phyloP scores from a whole-genome alignment of 2,113 vertebrate species.

The Chloroceryle aenea region DNA sequence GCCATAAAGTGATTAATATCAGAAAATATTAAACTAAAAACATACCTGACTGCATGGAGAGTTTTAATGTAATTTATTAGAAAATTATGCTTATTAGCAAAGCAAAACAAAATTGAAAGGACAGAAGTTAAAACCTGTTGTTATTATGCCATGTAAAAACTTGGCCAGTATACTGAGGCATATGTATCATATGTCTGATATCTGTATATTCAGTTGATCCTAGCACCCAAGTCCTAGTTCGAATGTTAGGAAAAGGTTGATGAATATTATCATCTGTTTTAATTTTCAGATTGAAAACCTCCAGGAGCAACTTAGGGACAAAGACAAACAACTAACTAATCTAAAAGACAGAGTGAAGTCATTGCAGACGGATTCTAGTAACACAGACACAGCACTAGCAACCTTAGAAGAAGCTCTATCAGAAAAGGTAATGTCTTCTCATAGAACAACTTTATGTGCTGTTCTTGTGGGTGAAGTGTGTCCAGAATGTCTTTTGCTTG shows the following conservation, averaged over 20 bases:
- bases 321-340: slow-evolving; percentile 94
- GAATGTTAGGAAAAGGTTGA: background rate
- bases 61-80: background rate
- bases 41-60: background rate
- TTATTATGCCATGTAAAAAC: background rate
- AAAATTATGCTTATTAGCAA: background rate
- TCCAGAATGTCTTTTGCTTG: background rate
- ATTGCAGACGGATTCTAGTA: slow-evolving; percentile 95
- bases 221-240: background rate
- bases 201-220: background rate
- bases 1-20: slow-evolving; percentile 4
- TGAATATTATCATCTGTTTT: background rate
- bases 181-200: background rate
- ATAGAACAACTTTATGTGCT: background rate
- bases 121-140: background rate
- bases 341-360: slow-evolving; percentile 94
- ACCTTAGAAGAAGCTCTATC: slow-evolving; percentile 95
- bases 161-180: background rate
- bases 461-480: background rate
- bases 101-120: background rate
- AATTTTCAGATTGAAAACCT: slow-evolving; percentile 93
- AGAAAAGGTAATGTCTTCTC: slow-evolving; percentile 86
- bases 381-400: slow-evolving; percentile 93
- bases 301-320: slow-evolving; percentile 95
- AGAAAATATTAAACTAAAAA: background rate